These are phyloP conservation scores for Nephila pilipes DNA, from an alignment of 1,140 invertebrate genomes.

Conservation along the genomic window DNA sequence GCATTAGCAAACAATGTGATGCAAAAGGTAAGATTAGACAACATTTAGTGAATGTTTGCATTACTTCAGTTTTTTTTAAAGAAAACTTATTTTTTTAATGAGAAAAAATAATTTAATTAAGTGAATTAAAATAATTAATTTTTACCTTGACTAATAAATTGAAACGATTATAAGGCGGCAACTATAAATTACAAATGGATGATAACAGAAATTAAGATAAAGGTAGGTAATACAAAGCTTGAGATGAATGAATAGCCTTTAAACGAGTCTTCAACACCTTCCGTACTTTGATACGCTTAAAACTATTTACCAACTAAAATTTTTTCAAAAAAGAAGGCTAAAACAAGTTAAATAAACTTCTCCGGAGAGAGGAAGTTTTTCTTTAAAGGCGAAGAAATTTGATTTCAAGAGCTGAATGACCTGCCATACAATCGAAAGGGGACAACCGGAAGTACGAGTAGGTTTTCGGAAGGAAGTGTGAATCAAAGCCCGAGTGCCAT, in stretches of 20 bases:
- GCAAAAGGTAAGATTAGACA: too few species aligned
- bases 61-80: too few species aligned
- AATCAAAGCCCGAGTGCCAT: constrained; percentile 55
- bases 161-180: too few species aligned
- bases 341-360: background rate
- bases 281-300: background rate
- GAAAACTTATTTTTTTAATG: too few species aligned
- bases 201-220: background rate
- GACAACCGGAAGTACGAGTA: constrained; percentile 29
- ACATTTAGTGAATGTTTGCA: too few species aligned
- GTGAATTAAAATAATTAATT: too few species aligned
- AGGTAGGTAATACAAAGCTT: background rate
- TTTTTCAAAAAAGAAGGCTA: background rate
- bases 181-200: background rate
- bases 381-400: background rate
- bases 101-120: too few species aligned
- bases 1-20: too few species aligned
- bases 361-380: background rate
- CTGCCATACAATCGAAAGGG: background rate
- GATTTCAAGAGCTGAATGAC: background rate
- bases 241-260: background rate
- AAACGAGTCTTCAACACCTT: background rate
- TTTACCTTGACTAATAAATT: too few species aligned
- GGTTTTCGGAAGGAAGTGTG: constrained; percentile 56
- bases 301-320: background rate